A percentile compares a stretch with the other conserved stretches of the same genome.
These are phyloP conservation scores for Onychostoma macrolepis DNA, from an alignment of 2,113 vertebrate species.

Conservation along the genomic window DNA sequence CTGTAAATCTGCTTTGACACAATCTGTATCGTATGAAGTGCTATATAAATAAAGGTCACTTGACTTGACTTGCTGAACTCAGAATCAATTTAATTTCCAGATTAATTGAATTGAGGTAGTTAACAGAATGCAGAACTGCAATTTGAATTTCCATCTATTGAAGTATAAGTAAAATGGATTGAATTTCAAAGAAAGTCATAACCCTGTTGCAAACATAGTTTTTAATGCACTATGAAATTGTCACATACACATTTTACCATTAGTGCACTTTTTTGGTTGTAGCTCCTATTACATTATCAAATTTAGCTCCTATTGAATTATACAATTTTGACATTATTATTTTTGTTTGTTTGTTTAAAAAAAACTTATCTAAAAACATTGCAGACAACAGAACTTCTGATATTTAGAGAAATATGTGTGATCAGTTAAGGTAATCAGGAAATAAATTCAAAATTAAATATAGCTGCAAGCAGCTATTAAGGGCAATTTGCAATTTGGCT, in stretches of 20 bases:
- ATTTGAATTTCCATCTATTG: not conserved
- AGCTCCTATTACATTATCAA: not conserved
- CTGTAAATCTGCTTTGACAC: too few relatives aligned
- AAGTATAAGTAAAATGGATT: not conserved
- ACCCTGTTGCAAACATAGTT: not conserved
- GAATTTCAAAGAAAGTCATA: not conserved
- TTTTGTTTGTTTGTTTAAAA: not conserved
- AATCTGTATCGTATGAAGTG: too few relatives aligned
- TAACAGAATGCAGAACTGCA: not conserved
- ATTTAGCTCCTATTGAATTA: not conserved
- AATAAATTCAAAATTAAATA: too few relatives aligned
- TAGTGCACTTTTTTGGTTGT: not conserved
- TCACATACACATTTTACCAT: not conserved
- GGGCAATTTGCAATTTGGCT: too few relatives aligned
- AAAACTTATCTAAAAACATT: not conserved
- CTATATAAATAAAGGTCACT: too few relatives aligned
- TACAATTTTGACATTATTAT: not conserved
- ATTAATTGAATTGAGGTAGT: not conserved
- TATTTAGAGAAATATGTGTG: too few relatives aligned
- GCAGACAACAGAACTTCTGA: not conserved
- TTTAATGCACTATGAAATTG: not conserved
- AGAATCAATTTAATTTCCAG: not conserved
- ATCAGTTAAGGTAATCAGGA: too few relatives aligned
- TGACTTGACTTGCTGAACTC: not conserved
- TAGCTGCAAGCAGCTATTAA: too few relatives aligned